A percentile compares a stretch with the other conserved stretches of the same genome.
phyloP scores from a whole-genome alignment of 2,797 vertebrate species.

The Enteromius unitaeniatus region DNA sequence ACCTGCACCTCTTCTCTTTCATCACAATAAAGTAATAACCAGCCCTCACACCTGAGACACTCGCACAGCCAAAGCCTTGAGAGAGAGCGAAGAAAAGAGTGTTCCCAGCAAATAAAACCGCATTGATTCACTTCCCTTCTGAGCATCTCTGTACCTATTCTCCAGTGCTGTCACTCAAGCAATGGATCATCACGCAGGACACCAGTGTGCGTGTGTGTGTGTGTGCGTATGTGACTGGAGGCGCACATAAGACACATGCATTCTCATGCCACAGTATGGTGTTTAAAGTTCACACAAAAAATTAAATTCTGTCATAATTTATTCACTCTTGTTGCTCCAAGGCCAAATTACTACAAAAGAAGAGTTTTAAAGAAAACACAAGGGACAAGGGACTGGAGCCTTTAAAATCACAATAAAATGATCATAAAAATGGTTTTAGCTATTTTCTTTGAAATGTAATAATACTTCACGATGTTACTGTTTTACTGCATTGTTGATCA shows the following conservation, averaged over 20 bases:
- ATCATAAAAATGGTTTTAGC: not conserved
- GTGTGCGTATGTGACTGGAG: not conserved
- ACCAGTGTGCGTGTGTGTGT: constrained; percentile 4
- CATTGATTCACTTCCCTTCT: constrained; percentile 31
- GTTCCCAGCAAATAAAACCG: constrained; percentile 7
- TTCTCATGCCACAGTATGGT: not conserved
- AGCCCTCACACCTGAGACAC: constrained; percentile 32
- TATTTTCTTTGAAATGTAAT: not conserved
- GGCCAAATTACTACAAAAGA: not conserved
- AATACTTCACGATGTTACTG: not conserved
- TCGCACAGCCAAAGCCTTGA: constrained; percentile 15
- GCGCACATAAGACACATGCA: not conserved
- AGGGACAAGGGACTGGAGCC: not conserved
- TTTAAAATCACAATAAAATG: not conserved
- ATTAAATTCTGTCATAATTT: not conserved
- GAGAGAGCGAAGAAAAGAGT: constrained; percentile 3
- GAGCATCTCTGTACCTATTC: constrained; percentile 18
- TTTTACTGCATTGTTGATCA: not conserved
- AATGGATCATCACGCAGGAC: constrained; percentile 12
- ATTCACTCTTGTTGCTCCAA: not conserved
- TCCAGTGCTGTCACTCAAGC: constrained; percentile 32
- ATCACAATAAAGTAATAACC: constrained; percentile 43
- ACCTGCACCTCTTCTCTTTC: constrained; percentile 29
- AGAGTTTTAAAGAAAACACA: not conserved
- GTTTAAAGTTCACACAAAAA: not conserved